phyloP scores from a whole-genome alignment of 2,888 invertebrate species.

The Junonia oenone region DNA sequence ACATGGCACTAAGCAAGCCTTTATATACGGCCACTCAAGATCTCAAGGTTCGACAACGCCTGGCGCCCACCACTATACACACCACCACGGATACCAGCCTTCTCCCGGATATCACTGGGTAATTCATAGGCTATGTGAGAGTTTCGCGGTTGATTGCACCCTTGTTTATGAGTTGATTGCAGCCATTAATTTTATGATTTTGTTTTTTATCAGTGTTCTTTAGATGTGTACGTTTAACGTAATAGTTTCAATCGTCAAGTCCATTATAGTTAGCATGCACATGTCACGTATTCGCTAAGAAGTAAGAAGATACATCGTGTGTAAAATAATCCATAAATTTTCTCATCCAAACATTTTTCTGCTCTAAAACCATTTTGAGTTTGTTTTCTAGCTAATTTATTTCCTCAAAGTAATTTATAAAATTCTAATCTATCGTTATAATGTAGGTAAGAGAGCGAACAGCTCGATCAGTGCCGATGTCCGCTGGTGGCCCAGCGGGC shows the following conservation, averaged over 20 bases:
- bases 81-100: conserved; percentile 85
- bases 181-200: conserved; percentile 40
- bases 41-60: conserved; percentile 82
- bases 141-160: conserved; percentile 53
- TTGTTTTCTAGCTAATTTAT: conserved; percentile 6
- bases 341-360: not conserved
- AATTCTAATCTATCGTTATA: conserved; percentile 10
- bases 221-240: conserved; percentile 38
- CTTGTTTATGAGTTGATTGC: conserved; percentile 46
- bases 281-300: conserved; percentile 26
- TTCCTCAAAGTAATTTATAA: not conserved
- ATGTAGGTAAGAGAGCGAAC: conserved; percentile 94
- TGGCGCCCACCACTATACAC: conserved; percentile 82
- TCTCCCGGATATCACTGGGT: conserved; percentile 88
- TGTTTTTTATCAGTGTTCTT: conserved; percentile 54
- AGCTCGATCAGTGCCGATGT: conserved; percentile 94
- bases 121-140: conserved; percentile 73
- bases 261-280: conserved; percentile 58
- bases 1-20: conserved; percentile 80
- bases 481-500: conserved; percentile 71
- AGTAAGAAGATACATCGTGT: conserved; percentile 11
- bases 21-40: conserved; percentile 82
- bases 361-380: not conserved
- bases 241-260: conserved; percentile 36
- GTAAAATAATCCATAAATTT: not conserved